These are phyloP conservation scores for Geopemphigus sp. DNA, from an alignment of 1,140 invertebrate species.

Conservation along the genomic window DNA sequence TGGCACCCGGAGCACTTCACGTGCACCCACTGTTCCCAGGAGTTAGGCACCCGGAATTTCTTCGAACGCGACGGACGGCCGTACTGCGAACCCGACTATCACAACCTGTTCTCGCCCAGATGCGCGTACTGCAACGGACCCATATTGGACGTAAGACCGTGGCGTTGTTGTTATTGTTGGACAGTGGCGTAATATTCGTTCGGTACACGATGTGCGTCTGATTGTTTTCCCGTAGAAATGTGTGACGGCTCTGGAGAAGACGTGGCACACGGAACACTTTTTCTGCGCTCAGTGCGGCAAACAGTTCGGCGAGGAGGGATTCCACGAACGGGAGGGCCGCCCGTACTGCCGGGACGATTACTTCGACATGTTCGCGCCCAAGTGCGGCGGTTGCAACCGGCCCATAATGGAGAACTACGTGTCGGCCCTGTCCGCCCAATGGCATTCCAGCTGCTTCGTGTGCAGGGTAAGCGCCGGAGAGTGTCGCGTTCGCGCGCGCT, in stretches of 20 bases:
- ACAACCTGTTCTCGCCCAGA: slow-evolving; percentile 95
- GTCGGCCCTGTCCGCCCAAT: slow-evolving; percentile 94
- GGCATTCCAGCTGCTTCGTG: slow-evolving; percentile 99
- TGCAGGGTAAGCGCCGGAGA: slow-evolving; percentile 81
- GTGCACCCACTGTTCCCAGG: slow-evolving; percentile 93
- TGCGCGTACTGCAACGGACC: slow-evolving; percentile 98
- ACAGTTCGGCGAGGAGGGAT: slow-evolving; percentile 94
- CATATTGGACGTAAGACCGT: slow-evolving; percentile 84
- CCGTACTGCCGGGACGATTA: slow-evolving; percentile 95
- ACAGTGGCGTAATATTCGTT: slow-evolving; percentile 28
- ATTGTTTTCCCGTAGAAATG: slow-evolving; percentile 76
- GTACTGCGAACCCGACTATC: slow-evolving; percentile 98
- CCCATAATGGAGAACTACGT: slow-evolving; percentile 99
- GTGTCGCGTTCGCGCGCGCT: background rate
- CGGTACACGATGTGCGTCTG: background rate
- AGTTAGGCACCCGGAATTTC: slow-evolving; percentile 96
- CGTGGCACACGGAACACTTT: slow-evolving; percentile 99
- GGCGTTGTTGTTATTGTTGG: background rate
- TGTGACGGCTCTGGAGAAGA: slow-evolving; percentile 95
- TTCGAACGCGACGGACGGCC: slow-evolving; percentile 95
- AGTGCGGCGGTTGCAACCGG: slow-evolving; percentile 93
- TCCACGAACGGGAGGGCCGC: slow-evolving; percentile 90
- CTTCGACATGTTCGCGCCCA: slow-evolving; percentile 98
- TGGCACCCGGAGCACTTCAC: slow-evolving; percentile 99
- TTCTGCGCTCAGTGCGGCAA: slow-evolving; percentile 97